Base-by-base conservation (phyloP, 2,113 vertebrate genomes). In the Macroglossus sobrinus region DNA sequence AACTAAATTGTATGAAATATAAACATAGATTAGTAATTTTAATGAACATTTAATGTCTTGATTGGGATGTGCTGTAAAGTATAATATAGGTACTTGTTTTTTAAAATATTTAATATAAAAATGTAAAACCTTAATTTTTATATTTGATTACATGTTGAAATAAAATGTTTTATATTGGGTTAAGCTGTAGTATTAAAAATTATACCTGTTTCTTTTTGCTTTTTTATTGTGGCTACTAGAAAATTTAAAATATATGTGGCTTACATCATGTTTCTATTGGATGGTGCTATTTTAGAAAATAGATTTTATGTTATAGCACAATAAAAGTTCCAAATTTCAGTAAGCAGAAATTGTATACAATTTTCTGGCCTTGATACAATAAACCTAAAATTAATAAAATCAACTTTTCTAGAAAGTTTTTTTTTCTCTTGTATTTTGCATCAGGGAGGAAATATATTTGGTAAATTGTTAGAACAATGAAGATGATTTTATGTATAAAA, bases 291-390 rank as follows among this genome's bases (percentile, higher is more conserved):
- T 90, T 92, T 89, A 87, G 76, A 92, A 79, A 68, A 55, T 90
- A 90, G 33, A 5, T 93, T 78, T 89, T 75, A 45, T 55, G 0
- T 76, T 75, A 53, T 63, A 35, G 66, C 15, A 38, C 28, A 80
- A 24, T 92, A 26, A 55, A 81, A 66, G 18, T 87, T 80, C 13
- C 59, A 69, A 63, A 76, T 82, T 90, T 7, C 9, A 38, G 3
- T 79, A 93, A 68, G 28, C 30, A 76, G 45, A 96, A 94, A 80
- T 92, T 64, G 64, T 61, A 53, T 14, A 96, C 50, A 87, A 2
- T 97, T 69, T 75, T 96, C 61, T 95, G 38, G 92, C 47, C 30
- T n/a, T 89, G 71, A 33, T 61, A 5, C 16, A 94, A 28, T 61
- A 96, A 78, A 63, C 22, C 19, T 79, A 61, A 93, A 95, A 61